phyloP scores from a whole-genome alignment of 2,113 vertebrate genomes.

The Perccottus glenii region DNA sequence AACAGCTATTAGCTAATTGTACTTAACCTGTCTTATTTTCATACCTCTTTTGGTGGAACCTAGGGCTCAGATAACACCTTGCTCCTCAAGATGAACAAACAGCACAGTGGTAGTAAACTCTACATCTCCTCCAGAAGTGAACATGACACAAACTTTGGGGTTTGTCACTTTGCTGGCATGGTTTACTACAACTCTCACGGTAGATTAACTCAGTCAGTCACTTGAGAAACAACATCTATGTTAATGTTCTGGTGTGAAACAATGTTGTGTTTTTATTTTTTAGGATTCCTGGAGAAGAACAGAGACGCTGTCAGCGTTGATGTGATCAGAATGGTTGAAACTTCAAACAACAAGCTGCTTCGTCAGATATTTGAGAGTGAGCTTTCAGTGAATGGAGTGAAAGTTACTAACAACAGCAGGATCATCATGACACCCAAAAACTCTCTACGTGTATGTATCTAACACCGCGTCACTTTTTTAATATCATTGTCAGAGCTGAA shows the following conservation, averaged over 20 bases:
- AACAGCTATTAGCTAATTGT: not conserved
- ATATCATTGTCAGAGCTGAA: not conserved
- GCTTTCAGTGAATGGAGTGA: constrained; percentile 61
- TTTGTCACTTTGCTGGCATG: constrained; percentile 88
- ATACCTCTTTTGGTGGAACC: constrained; percentile 6
- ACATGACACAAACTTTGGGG: constrained; percentile 86
- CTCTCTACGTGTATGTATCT: constrained; percentile 61
- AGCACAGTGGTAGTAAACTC: constrained; percentile 78
- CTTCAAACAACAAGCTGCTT: constrained; percentile 88
- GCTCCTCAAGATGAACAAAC: constrained; percentile 86
- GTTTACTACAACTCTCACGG: constrained; percentile 89
- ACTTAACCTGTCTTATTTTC: not conserved
- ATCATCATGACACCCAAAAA: constrained; percentile 63
- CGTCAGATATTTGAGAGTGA: constrained; percentile 82
- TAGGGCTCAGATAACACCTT: constrained; percentile 91
- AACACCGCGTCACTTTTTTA: not conserved
- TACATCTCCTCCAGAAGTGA: constrained; percentile 83
- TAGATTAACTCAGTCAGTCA: constrained; percentile 43
- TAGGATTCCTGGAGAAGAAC: constrained; percentile 97
- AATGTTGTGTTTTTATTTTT: not conserved
- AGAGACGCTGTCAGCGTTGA: constrained; percentile 87
- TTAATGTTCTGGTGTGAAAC: not conserved
- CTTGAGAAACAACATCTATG: not conserved
- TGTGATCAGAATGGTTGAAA: constrained; percentile 82
- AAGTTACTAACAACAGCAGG: constrained; percentile 52